Percentiles rank a stretch among this genome's conserved stretches.
phyloP scores from a whole-genome alignment of 2,797 vertebrate genomes.

The Muscicapa striata region DNA sequence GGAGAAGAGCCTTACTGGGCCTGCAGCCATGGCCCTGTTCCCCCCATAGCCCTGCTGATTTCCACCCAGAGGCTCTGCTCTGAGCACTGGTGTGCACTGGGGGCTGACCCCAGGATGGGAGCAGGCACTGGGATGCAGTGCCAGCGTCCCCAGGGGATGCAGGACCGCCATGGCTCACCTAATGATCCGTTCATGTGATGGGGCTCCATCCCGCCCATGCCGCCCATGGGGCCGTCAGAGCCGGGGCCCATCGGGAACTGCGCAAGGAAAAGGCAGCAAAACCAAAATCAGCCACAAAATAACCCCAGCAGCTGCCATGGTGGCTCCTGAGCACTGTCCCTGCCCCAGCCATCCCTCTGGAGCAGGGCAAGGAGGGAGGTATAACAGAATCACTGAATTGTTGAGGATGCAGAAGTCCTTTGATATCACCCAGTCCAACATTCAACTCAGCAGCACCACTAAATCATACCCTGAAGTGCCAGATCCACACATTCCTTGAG shows the following conservation, averaged over 20 bases:
- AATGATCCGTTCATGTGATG: conserved; percentile 99
- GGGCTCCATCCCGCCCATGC: conserved; percentile 98
- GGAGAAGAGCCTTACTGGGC: neutral
- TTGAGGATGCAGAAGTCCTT: neutral
- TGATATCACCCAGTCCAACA: neutral
- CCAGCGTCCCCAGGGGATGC: neutral
- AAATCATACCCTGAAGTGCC: neutral
- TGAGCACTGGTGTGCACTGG: accelerated
- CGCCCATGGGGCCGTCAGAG: conserved; percentile 96
- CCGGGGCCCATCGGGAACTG: conserved; percentile 98
- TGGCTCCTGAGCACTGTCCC: neutral
- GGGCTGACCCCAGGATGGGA: neutral
- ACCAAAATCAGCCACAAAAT: neutral
- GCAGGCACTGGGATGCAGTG: neutral
- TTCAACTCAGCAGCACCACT: neutral
- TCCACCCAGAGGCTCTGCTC: neutral
- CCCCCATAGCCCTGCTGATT: too few relatives aligned
- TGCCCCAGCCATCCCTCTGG: too few relatives aligned
- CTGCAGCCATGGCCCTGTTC: accelerated
- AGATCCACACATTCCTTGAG: neutral
- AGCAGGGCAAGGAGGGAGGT: accelerated
- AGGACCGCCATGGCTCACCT: conserved; percentile 76
- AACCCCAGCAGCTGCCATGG: accelerated
- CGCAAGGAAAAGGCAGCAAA: neutral
- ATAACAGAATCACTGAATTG: accelerated